Base-by-base conservation (phyloP, 2,888 invertebrate species). In the Acronicta aceris region DNA sequence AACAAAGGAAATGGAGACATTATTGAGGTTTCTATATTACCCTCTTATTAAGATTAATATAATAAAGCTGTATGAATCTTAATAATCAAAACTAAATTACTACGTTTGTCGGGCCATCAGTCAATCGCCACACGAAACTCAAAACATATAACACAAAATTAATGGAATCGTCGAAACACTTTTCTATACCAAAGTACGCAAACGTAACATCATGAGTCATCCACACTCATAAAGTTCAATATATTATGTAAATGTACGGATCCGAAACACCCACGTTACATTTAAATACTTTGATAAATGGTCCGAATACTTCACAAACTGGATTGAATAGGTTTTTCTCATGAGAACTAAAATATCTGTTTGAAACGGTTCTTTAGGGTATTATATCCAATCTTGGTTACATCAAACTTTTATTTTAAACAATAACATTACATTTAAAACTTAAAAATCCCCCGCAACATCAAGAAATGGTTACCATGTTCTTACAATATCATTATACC, bases 271-370 rank as follows among this genome's bases (percentile, higher is more conserved):
- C 16, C 46, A 47, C 50, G 12, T 25, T 25, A 46, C 53, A 36
- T 69, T 57, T 54, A 69, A 54, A 73, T 70, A 68, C 55, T 45
- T 54, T 70, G 62, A 70, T 74, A 69, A 70, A 70, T 70, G 46
- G 36, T 61, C 40, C 45, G 49, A 21, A 54, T 74, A 74, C 56
- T 74, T 47, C 47, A 61, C 40, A 10, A 9, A 17, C 42, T 27
- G 49, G 49, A 58, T 53, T 53, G 52, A 73, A 73, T 73, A 60
- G 61, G 52, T 40, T 45, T 21, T 21, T 38, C 55, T 49, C 36
- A 15, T 9, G 33, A 56, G 38, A 46, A 45, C 48, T 73, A 52
- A 65, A 72, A 33, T 59, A 36, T 55, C 36, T 52, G 33, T 41
- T 30, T 16, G n/a, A 9, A 55, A 73, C 45, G n/a, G 45, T 7